Conservation (phyloP, 2,113 vertebrate species). For the Lasiurus borealis region DNA sequence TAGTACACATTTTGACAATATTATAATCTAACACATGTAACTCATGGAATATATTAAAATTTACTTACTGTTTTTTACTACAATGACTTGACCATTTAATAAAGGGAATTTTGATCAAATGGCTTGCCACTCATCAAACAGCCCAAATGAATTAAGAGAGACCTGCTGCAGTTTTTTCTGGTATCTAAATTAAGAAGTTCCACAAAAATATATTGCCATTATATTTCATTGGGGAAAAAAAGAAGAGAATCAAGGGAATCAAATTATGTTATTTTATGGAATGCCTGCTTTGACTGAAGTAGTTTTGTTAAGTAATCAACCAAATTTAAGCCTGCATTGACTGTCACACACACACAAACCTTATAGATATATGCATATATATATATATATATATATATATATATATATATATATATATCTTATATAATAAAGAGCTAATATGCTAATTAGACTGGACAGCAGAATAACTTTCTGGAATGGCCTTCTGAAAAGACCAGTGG, state of each 20-base stretch:
- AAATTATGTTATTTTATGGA: neutral
- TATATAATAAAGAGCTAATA: too few relatives aligned
- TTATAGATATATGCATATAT: neutral
- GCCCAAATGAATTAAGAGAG: neutral
- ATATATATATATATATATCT: neutral
- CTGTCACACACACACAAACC: neutral
- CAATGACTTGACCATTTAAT: neutral
- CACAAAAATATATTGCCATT: neutral
- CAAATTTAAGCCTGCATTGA: neutral
- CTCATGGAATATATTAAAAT: neutral
- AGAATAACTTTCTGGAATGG: too few relatives aligned
- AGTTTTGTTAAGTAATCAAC: neutral
- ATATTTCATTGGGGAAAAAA: neutral
- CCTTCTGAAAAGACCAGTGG: too few relatives aligned
- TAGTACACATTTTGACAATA: neutral
- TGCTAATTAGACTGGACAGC: too few relatives aligned
- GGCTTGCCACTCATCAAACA: neutral
- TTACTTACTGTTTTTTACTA: neutral
- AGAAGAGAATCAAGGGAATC: neutral
- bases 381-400: neutral
- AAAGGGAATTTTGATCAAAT: neutral
- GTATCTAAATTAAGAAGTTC: neutral
- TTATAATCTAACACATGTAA: neutral
- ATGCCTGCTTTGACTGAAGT: neutral
- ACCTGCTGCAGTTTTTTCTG: neutral